A percentile compares a stretch with the other conserved stretches of the same genome.
These are phyloP conservation scores for Sminthurides aquaticus DNA, from an alignment of 2,888 invertebrate species.

Conservation along the genomic window DNA sequence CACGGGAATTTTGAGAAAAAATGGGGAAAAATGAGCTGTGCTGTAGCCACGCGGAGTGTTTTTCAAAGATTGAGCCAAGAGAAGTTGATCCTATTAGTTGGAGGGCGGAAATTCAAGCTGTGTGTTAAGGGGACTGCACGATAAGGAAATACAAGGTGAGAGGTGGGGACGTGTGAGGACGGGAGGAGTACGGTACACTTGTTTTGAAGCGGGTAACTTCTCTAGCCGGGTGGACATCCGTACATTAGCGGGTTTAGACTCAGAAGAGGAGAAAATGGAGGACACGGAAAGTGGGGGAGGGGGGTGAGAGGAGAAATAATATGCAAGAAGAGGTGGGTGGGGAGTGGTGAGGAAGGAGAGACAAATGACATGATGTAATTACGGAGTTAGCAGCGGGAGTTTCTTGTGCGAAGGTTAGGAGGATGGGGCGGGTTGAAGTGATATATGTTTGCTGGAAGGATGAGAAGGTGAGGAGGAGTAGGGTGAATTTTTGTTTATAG, in stretches of 20 bases:
- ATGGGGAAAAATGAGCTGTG: too few species aligned
- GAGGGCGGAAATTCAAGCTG: constrained; percentile 3
- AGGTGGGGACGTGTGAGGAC: too few species aligned
- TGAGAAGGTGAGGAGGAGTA: not conserved
- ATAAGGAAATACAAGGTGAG: not conserved
- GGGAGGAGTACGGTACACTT: too few species aligned
- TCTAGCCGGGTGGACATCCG: too few species aligned
- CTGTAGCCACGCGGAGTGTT: too few species aligned
- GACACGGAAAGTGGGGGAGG: not conserved
- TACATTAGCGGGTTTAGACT: not conserved
- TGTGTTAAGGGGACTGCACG: not conserved
- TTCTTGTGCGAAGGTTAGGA: too few species aligned
- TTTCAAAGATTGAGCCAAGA: too few species aligned
- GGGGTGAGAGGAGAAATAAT: not conserved
- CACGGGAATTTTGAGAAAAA: too few species aligned
- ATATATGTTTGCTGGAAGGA: too few species aligned
- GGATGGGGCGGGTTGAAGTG: too few species aligned
- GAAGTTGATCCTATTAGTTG: constrained; percentile 19
- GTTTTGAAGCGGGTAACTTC: too few species aligned
- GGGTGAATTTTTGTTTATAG: constrained; percentile 1
- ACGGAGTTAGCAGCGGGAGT: not conserved
- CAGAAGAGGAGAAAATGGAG: not conserved
- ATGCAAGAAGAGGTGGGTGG: not conserved
- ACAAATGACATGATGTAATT: constrained; percentile 5
- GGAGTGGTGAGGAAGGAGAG: not conserved